These are phyloP conservation scores for Vireo griseus DNA, from an alignment of 2,797 vertebrate genomes.

Conservation along the genomic window DNA sequence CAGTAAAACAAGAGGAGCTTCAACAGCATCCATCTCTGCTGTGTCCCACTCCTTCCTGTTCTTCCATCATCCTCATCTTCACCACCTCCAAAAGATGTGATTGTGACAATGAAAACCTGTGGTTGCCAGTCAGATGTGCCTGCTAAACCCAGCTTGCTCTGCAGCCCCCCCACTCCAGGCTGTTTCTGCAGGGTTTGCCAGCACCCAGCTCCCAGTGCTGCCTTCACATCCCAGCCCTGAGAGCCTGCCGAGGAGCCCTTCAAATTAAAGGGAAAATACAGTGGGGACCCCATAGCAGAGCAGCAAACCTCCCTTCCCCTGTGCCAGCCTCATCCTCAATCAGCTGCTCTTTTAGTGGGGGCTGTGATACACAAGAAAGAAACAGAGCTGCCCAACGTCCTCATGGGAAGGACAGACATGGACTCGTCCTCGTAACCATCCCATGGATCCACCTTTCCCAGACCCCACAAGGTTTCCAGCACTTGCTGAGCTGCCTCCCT, in stretches of 20 bases:
- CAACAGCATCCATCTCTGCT: neutral
- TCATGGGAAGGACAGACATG: neutral
- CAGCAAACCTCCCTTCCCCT: neutral
- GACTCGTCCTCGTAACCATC: neutral
- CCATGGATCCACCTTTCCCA: neutral
- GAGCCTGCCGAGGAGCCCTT: neutral
- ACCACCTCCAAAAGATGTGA: neutral
- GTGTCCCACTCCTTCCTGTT: neutral
- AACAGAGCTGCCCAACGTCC: accelerated
- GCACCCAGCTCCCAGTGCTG: neutral
- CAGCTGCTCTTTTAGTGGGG: neutral
- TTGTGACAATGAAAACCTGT: neutral
- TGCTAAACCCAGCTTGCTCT: neutral
- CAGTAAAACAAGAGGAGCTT: neutral
- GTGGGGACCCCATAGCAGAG: neutral
- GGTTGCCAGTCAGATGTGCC: neutral
- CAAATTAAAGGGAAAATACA: neutral
- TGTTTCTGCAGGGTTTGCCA: neutral
- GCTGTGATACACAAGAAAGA: neutral
- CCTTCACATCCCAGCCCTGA: neutral
- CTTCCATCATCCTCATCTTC: neutral
- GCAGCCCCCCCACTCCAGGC: neutral
- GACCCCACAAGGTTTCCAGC: neutral
- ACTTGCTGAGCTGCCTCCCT: neutral
- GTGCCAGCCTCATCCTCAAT: neutral